Base-by-base conservation (phyloP, 2,797 vertebrate species). In the Spheniscus humboldti region DNA sequence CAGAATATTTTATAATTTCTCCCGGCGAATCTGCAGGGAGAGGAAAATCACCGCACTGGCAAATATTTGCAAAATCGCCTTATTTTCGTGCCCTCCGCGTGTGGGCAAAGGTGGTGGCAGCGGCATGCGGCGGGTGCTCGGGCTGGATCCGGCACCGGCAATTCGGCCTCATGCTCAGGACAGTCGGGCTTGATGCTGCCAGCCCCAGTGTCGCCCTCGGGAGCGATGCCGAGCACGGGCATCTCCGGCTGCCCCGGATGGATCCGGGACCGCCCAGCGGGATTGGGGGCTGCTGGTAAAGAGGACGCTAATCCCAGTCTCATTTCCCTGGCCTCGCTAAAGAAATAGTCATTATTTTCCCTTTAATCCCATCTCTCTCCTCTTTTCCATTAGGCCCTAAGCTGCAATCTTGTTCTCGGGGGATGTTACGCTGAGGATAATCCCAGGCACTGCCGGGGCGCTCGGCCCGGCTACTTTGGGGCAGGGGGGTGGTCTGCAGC, bases 281-380 rank as follows among this genome's bases (percentile, higher is more conserved):
- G 95, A 37, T 66, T 84, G 80, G 80, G 86, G 60, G 23, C 62
- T 7, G 62, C 80, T 24, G 87, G 89, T 60, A 55, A 35, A 92
- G 41, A 41, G 87, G 71, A 55, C 3, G 1, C 28, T 95, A 97
- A 97, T 95, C 87, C 94, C 79, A 14, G 1, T 50, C 94, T 96
- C 83, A 55, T 92, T 96, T 91, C 77, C 85, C 69, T 4, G 1
- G 53, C 66, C 75, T 22, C 4, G 15, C 82, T 50, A 30, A 81
- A 84, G 92, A 74, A 97, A 94, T 92, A 59, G 74, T 94, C 89
- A 55, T 94, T 66, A 94, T 97, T 94, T 94, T 22, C 84, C 77
- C 23, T 73, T 55, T 95, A 96, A 97, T 97, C 95, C 78, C 94
- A 39, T 82, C 95, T 37, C 89, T n/a, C 41, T n/a, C 89, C 94